These are phyloP conservation scores for Odocoileus hemionus DNA, from an alignment of 2,113 vertebrate species.

Conservation along the genomic window DNA sequence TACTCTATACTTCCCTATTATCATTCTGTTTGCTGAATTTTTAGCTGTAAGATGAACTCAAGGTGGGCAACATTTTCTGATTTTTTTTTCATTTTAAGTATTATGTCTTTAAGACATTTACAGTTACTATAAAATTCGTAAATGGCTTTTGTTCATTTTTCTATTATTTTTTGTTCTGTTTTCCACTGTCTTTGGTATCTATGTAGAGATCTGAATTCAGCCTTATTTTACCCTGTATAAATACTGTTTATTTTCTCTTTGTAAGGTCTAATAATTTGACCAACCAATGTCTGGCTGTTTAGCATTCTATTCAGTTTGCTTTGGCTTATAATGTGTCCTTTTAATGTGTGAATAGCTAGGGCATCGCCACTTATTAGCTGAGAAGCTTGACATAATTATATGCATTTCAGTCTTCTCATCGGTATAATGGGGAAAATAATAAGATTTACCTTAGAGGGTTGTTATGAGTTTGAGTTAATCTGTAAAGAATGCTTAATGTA, in stretches of 20 bases:
- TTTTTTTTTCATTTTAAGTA: neutral
- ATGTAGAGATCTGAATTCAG: neutral
- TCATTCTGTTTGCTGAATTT: neutral
- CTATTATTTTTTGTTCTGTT: neutral
- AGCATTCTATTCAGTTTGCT: neutral
- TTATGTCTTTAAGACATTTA: neutral
- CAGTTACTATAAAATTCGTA: neutral
- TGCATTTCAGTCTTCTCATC: neutral
- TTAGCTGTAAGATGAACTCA: neutral
- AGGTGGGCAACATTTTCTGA: neutral
- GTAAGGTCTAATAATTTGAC: neutral
- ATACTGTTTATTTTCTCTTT: neutral
- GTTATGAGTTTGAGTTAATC: neutral
- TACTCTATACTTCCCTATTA: neutral
- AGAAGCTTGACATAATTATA: neutral
- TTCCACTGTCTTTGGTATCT: neutral
- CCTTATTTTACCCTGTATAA: neutral
- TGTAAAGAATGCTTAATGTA: neutral
- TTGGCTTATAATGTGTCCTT: neutral
- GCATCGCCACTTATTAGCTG: neutral
- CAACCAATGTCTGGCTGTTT: neutral
- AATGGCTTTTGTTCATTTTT: neutral
- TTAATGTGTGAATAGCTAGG: neutral
- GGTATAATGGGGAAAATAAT: neutral
- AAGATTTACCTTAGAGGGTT: neutral